Base-by-base conservation (phyloP, 2,113 vertebrate genomes). In the Brachyistius frenatus region DNA sequence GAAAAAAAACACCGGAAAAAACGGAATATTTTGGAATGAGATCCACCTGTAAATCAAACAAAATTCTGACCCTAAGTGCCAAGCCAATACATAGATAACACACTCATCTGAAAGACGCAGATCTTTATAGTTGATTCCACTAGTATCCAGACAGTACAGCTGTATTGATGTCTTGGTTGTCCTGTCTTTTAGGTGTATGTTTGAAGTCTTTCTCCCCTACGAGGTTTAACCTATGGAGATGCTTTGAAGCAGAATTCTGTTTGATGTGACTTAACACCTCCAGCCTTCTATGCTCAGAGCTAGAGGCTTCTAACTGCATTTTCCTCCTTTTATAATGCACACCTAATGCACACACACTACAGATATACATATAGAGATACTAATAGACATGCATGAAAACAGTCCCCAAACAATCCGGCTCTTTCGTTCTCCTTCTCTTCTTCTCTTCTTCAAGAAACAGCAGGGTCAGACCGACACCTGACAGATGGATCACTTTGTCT, bases 261-360 rank as follows among this genome's bases (percentile, higher is more conserved):
- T 91, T 90, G 90, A 91, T 88, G 90, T 74, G 80, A 86, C 66
- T 67, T 49, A 23, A 54, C 84, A 85, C 68, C 76, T 82, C 79
- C 62, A 85, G 82, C 83, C 73, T 78, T 66, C 60, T 73, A 66
- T 81, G 80, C 76, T 82, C 73, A 54, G 70, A 82, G 66, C 60
- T 66, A 61, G 37, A 41, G 31, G 81, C 67, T 85, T 86, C 79
- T 55, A 81, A 49, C 68, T 66, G 47, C 55, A 80, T 80, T 73
- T 57, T 31, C 58, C 13, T 68, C n/a, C 11, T 37, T 72, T 35
- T 49, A 54, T 7, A 73, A 55, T 8, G 50, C 53, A 67, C 46
- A 80, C 76, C 62, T 54, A 47, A 81, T 58, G 46, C 57, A 80
- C 39, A 57, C 36, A 61, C 53, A 69, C 35, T 53, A 55, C 5